Evolutionary conservation across 2,113 vertebrate genomes (phyloP), one percentile per base, ranked within the genome.

Genomic region (Tiliqua scincoides): DNA sequence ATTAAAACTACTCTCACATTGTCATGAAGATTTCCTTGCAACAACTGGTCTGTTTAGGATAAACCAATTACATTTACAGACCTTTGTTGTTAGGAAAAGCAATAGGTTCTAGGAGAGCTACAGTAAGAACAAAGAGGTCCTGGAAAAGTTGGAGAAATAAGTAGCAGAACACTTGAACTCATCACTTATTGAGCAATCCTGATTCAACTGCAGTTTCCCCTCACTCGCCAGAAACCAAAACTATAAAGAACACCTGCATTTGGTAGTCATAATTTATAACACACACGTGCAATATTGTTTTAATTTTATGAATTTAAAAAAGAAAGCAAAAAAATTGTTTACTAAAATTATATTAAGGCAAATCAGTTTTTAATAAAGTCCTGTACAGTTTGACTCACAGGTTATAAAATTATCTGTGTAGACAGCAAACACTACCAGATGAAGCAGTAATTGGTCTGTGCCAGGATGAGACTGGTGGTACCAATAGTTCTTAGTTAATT

Each of bases 401-500:
- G 3, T 85, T 27, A 89, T 87, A 18, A 87, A n/a, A 74, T 20
- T 71, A 40, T 12, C 82, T 70, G 57, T 73, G 52, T 67, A 61
- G 52, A 70, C 62, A 54, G 48, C 68, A 87, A 79, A 77, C 40
- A 82, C 67, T 59, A 73, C 81, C 62, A 70, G 74, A 79, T 6
- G 84, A 89, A 83, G 61, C 11, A 79, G 18, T 85, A 71, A 79
- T 87, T 54, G 52, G 61, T 32, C n/a, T 54, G 86, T 88, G 87
- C 88, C 88, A 86, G 74, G 82, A 89, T 1, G 1, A 77, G 76
- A 62, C 88, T 91, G 90, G 73, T 57, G 91, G 20, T 18, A 79
- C 2, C 89, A 59, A 30, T 12, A 89, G 32, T 61, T 57, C 48
- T 1, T 3, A 35, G 93, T 94, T 93, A 94, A 95, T 94, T 91